Base-by-base conservation (phyloP, 2,888 invertebrate genomes). In the Parelbella ahira region DNA sequence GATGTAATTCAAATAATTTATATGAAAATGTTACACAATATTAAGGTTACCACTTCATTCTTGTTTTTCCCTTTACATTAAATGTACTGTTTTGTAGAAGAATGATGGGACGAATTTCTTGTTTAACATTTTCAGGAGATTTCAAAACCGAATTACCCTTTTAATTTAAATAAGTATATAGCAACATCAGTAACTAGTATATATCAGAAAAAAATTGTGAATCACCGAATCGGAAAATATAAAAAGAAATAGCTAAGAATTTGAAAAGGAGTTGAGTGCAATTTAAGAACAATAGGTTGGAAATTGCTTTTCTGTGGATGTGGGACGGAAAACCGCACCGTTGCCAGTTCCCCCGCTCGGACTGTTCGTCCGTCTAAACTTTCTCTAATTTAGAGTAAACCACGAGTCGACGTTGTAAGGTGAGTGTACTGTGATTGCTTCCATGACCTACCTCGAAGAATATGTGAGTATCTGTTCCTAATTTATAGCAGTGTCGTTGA, bases 231-330 rank as follows among this genome's bases (percentile, higher is more conserved):
- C n/a, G n/a, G n/a, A n/a, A n/a, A n/a, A 15, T 15, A 3, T 15
- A 15, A 3, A 15, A 15, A 15, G 2, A 15, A 15, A 15, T 15
- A 15, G 4, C 15, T 15, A 15, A 3, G 56, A 53, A 59, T 54
- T 52, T 44, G 27, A 44, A 49, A 47, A 47, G 37, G 56, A 62
- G 62, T 57, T 67, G 60, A 66, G 66, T 60, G 66, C 69, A 76
- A 79, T 78, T 78, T 74, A 71, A 73, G 74, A 79, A 81, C 77
- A 79, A 79, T 75, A 72, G 72, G 64, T 62, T 69, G 63, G 70
- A 76, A 78, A 80, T 81, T 77, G 80, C 68, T 72, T 78, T 70
- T 66, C 50, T 57, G 48, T 54, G 56, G 57, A 56, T 58, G 28
- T 28, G 43, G 44, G 11, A 11, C 42, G 45, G 50, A 34, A 42